Base-by-base conservation (phyloP, 1,140 invertebrate species). In the Radopholus similis region DNA sequence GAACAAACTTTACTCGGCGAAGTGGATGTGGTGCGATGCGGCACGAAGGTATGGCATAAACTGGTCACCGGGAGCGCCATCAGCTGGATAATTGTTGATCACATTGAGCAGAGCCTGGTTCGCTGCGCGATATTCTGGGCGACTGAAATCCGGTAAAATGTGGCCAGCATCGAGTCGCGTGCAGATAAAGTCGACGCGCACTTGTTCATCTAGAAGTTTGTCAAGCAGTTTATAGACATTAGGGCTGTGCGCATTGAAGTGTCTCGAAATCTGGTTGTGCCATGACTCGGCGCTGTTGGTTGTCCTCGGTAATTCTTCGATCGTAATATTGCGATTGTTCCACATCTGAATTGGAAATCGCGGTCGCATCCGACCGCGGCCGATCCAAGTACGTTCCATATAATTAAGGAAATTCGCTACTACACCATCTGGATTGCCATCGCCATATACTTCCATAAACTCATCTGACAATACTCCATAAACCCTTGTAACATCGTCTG, bases 341-440 rank as follows among this genome's bases (percentile, higher is more conserved):
- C 51, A 54, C 11, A 54, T 54, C 15, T 28, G 30, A 5, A 34
- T 13, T 5, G 51, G 51, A 54, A 32, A 54, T 23, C 51, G 11
- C 5, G 51, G 51, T 4, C 28, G 51, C 51, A 54, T 54, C 35
- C 30, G 35, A 5, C 35, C 51, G n/a, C 51, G 15, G 30, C 51
- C 51, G 35, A 54, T 34, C 51, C 51, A 54, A 5, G n/a, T 54
- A 32, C 51, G 30, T 54, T 54, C 51, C 51, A 54, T 54, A 21
- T 54, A 54, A 54, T 54, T 34, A 54, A 54, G 30, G 35, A 54
- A 54, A 1, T 28, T 34, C 30, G 35, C 30, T 32, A 32, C 28
- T 23, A 34, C 13, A 54, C 51, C 35, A 32, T 54, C 51, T 4
- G 18, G 35, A 54, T 54, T 34, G 5, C 51, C 51, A 54, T 54